Conservation (phyloP, 2,113 vertebrate species). For the Trochalopteron elliotii region DNA sequence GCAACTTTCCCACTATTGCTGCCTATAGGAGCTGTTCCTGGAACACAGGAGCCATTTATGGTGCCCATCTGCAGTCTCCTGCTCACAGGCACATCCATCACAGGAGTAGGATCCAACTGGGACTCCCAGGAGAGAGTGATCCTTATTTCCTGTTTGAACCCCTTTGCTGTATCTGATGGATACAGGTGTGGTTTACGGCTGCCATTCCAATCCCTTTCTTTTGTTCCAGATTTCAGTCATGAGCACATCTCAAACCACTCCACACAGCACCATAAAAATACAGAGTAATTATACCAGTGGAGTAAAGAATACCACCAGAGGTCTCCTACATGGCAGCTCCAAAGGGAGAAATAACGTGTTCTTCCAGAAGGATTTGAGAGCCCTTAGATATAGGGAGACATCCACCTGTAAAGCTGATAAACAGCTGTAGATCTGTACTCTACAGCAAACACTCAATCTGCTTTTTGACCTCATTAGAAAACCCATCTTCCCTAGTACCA, state of each 20-base stretch:
- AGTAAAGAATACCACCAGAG: background rate
- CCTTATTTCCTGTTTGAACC: background rate
- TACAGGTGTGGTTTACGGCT: background rate
- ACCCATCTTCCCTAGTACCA: background rate
- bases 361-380: background rate
- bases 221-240: background rate
- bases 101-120: background rate
- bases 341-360: background rate
- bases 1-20: rapidly evolving
- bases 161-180: background rate
- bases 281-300: background rate
- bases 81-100: background rate
- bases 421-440: no score
- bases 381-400: background rate
- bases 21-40: background rate
- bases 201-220: background rate
- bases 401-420: background rate
- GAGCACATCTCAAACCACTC: background rate
- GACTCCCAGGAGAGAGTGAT: background rate
- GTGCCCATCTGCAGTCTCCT: background rate
- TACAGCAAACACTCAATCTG: background rate
- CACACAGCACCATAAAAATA: background rate
- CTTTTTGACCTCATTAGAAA: background rate
- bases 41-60: background rate
- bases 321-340: background rate